phyloP scores from a whole-genome alignment of 2,113 vertebrate genomes.

The Merops nubicus region DNA sequence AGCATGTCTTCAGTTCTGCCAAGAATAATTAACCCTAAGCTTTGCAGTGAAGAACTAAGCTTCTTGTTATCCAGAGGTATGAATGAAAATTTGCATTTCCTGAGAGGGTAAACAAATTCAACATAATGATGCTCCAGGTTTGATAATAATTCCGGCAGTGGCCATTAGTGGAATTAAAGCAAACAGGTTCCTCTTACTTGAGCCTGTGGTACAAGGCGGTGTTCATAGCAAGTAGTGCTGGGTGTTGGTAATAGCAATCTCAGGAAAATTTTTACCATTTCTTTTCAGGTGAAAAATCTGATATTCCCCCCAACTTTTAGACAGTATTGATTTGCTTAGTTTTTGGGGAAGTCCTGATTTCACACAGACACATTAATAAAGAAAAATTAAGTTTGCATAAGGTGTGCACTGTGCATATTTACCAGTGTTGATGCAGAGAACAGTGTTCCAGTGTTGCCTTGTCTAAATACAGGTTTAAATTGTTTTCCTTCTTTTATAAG shows the following conservation, averaged over 20 bases:
- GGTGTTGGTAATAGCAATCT: background rate
- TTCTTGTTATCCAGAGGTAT: background rate
- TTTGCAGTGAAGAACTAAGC: background rate
- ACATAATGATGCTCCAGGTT: background rate
- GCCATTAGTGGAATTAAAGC: background rate
- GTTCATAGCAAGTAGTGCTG: background rate
- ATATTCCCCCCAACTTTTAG: background rate
- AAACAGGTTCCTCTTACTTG: background rate
- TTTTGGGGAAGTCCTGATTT: background rate
- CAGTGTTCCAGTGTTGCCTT: background rate
- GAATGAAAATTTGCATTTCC: background rate
- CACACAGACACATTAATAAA: background rate
- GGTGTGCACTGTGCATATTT: background rate
- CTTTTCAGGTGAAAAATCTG: background rate
- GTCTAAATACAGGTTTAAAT: background rate
- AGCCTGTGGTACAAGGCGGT: background rate
- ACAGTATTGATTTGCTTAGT: background rate
- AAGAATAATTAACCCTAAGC: background rate
- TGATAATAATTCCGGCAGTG: background rate
- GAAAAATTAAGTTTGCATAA: background rate
- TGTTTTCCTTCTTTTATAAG: background rate
- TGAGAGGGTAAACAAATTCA: background rate
- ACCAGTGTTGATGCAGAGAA: background rate
- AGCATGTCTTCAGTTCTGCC: background rate
- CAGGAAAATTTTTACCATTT: background rate